These are phyloP conservation scores for Tetraneura akinire DNA, from an alignment of 1,140 invertebrate species.

Conservation along the genomic window DNA sequence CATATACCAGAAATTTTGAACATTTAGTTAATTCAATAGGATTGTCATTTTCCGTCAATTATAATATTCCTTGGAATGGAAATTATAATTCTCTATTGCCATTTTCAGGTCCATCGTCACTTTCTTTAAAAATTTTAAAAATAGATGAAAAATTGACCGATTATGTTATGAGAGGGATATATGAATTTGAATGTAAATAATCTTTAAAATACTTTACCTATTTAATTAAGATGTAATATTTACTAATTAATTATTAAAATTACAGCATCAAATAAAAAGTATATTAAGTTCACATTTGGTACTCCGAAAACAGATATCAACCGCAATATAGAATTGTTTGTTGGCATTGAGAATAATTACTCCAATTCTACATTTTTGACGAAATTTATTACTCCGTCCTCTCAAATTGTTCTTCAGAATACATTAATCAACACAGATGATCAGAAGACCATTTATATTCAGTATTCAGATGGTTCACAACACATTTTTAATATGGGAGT, in stretches of 20 bases:
- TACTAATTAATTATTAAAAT: background rate
- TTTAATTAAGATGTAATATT: no score
- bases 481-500: background rate
- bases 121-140: constrained; percentile 40
- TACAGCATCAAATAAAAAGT: background rate
- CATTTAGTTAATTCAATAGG: background rate
- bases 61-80: constrained; percentile 4
- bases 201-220: background rate
- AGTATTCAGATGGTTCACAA: background rate
- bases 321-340: background rate
- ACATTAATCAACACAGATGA: background rate
- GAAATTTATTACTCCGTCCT: background rate
- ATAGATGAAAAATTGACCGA: constrained; percentile 7
- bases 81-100: background rate
- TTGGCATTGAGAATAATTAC: background rate
- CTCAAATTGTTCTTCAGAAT: background rate
- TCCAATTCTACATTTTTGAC: background rate
- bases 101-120: background rate
- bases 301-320: background rate
- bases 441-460: constrained; percentile 14
- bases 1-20: background rate
- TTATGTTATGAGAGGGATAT: background rate
- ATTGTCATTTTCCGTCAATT: background rate
- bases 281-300: background rate
- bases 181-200: background rate